phyloP scores from a whole-genome alignment of 2,113 vertebrate species.

The Cavia porcellus region DNA sequence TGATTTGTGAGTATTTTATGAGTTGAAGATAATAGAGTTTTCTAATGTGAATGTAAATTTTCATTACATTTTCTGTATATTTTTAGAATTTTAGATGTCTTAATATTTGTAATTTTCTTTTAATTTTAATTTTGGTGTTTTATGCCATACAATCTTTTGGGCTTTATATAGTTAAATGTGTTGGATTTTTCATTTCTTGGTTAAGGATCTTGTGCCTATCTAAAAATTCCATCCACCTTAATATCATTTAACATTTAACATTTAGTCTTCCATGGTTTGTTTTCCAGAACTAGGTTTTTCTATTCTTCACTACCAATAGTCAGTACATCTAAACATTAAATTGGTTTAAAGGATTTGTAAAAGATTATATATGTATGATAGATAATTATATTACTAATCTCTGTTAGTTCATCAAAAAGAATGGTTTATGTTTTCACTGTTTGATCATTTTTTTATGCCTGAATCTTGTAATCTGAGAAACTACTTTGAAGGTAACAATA shows the following conservation, averaged over 20 bases:
- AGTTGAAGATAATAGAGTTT: neutral
- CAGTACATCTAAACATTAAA: neutral
- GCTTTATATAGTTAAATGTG: neutral
- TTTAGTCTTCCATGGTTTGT: neutral
- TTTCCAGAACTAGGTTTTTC: neutral
- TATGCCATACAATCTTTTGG: neutral
- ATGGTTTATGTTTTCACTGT: too few species aligned
- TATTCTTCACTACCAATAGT: neutral
- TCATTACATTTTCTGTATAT: neutral
- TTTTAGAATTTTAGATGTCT: neutral
- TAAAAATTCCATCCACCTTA: neutral
- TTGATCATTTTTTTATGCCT: too few species aligned
- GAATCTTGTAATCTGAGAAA: too few species aligned
- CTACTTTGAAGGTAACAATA: too few species aligned
- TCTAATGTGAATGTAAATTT: neutral
- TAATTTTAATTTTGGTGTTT: neutral
- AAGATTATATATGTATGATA: too few species aligned
- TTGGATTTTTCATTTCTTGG: neutral
- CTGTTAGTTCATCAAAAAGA: too few species aligned
- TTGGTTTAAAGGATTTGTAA: neutral
- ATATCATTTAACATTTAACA: neutral
- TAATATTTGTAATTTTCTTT: neutral
- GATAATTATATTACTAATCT: too few species aligned
- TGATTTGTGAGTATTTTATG: neutral
- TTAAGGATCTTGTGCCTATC: neutral